phyloP scores from a whole-genome alignment of 2,888 invertebrate species.

The Cantharis nigra region DNA sequence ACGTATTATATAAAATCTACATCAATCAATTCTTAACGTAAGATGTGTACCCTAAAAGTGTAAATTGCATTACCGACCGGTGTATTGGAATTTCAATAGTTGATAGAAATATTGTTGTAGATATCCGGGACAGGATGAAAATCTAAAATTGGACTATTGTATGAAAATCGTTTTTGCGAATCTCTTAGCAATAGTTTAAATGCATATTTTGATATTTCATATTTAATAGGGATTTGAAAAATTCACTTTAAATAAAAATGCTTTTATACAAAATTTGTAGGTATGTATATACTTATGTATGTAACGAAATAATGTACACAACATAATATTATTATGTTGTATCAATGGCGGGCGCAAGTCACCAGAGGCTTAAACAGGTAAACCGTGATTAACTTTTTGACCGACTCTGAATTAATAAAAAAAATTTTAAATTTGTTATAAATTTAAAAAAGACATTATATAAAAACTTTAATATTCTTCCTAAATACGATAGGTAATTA shows the following conservation, averaged over 20 bases:
- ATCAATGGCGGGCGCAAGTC: too few relatives aligned
- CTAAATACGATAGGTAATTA: too few relatives aligned
- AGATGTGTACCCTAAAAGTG: background rate
- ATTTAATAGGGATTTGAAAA: background rate
- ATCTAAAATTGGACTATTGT: slow-evolving; percentile 17
- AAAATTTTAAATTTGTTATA: too few relatives aligned
- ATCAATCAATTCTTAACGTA: background rate
- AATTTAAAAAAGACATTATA: too few relatives aligned
- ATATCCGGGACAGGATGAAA: slow-evolving; percentile 7
- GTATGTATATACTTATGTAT: background rate
- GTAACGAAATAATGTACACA: background rate
- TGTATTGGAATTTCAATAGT: slow-evolving; percentile 14
- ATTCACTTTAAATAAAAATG: background rate
- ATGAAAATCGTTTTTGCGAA: slow-evolving; percentile 4
- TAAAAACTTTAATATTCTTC: too few relatives aligned
- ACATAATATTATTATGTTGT: too few relatives aligned
- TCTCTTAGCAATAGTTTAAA: slow-evolving; percentile 13
- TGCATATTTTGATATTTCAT: slow-evolving; percentile 1
- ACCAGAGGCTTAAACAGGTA: too few relatives aligned
- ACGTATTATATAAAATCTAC: background rate
- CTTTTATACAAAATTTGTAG: background rate
- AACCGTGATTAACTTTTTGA: too few relatives aligned
- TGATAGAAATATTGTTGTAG: slow-evolving; percentile 16
- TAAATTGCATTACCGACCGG: slow-evolving; percentile 13
- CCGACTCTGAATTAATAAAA: too few relatives aligned